These are phyloP conservation scores for Acanthosepion pharaonis DNA, from an alignment of 2,888 invertebrate species.

Conservation along the genomic window DNA sequence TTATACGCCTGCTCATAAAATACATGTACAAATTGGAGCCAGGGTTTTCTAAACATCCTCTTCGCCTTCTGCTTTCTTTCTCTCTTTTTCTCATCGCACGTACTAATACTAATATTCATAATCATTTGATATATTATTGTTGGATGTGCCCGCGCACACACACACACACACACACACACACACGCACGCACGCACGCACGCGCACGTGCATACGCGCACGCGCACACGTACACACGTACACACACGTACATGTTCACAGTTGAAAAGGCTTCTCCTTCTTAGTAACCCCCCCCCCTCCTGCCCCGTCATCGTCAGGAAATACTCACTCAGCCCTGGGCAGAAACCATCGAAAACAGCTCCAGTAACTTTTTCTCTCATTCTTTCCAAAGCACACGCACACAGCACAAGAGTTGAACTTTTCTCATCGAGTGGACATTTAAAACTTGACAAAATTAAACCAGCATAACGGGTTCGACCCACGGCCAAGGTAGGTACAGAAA, in stretches of 20 bases:
- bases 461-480: background rate
- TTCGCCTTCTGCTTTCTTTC: background rate
- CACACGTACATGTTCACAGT: background rate
- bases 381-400: too few relatives aligned
- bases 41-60: background rate
- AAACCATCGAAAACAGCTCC: background rate
- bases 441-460: background rate
- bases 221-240: too few relatives aligned
- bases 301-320: background rate
- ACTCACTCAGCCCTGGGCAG: background rate
- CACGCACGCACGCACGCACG: too few relatives aligned
- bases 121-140: too few relatives aligned
- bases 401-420: background rate
- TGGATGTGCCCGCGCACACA: background rate
- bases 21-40: background rate
- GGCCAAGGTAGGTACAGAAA: background rate
- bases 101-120: background rate
- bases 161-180: background rate
- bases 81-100: background rate
- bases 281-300: background rate
- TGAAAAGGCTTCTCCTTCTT: background rate
- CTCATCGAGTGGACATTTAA: background rate
- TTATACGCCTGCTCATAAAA: background rate
- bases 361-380: too few relatives aligned
- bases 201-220: background rate